Percentiles rank a stretch among this genome's conserved stretches.
These are phyloP conservation scores for Oxystoma pomonae DNA, from an alignment of 2,888 invertebrate genomes.

Conservation along the genomic window DNA sequence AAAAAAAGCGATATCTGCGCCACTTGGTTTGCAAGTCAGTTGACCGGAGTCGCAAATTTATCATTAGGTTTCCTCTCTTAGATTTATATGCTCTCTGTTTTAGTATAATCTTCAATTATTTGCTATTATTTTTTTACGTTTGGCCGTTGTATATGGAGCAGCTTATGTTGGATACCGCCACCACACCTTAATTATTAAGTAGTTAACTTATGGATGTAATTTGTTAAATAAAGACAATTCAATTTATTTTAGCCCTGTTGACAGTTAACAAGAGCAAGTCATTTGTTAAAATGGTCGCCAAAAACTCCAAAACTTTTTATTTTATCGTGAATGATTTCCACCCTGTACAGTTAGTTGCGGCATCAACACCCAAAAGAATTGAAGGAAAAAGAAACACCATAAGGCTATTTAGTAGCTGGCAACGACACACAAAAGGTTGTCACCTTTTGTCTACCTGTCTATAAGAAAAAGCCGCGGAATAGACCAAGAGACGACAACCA, in stretches of 20 bases:
- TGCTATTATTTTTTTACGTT: not conserved
- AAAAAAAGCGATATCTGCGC: no score
- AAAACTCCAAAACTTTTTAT: no score
- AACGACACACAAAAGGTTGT: constrained; percentile 14
- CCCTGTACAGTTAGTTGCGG: not conserved
- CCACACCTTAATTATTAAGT: not conserved
- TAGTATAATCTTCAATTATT: no score
- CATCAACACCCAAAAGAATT: not conserved
- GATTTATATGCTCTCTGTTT: no score
- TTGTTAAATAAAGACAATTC: not conserved
- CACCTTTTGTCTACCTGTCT: constrained; percentile 19
- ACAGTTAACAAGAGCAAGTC: no score
- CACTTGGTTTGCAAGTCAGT: no score
- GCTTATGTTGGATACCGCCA: not conserved
- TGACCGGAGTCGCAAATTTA: no score
- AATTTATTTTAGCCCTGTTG: no score
- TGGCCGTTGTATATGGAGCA: not conserved
- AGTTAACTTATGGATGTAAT: not conserved
- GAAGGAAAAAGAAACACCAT: constrained; percentile 3
- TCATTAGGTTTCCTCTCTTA: no score
- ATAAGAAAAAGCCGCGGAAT: constrained; percentile 10
- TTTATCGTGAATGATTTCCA: no score
- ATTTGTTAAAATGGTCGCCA: no score
- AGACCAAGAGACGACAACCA: constrained; percentile 4
- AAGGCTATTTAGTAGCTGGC: constrained; percentile 10